phyloP scores from a whole-genome alignment of 2,113 vertebrate genomes.

The Lota lota region DNA sequence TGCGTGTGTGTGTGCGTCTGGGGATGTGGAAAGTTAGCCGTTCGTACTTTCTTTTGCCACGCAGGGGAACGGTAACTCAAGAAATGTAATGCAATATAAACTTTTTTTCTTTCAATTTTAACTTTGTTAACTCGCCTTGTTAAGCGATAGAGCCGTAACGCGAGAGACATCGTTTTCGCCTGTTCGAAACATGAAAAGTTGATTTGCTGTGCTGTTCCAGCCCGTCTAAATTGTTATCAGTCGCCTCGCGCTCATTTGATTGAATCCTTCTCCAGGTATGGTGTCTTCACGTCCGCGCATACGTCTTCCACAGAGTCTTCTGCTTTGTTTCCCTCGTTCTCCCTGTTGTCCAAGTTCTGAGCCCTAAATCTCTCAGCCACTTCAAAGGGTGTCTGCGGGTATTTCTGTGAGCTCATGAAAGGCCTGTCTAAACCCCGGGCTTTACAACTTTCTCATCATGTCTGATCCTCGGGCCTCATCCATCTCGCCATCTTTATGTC shows the following conservation, averaged over 20 bases:
- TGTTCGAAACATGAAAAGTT: no score
- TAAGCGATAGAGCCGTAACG: no score
- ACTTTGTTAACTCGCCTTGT: no score
- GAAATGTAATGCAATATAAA: no score
- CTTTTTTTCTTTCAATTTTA: no score
- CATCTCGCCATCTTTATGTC: slow-evolving; percentile 8
- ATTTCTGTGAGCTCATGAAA: slow-evolving; percentile 56
- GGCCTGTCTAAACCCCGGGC: slow-evolving; percentile 52
- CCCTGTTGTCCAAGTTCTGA: slow-evolving; percentile 50
- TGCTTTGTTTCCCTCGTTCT: background rate
- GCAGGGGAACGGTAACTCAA: no score
- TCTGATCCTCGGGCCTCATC: slow-evolving; percentile 27
- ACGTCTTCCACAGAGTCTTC: background rate
- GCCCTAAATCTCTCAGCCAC: slow-evolving; percentile 48
- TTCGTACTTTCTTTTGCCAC: no score
- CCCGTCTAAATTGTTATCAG: no score
- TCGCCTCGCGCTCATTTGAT: no score
- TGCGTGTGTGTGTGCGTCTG: slow-evolving; percentile 2
- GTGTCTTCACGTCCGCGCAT: background rate
- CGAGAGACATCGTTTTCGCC: no score
- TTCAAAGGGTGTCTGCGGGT: slow-evolving; percentile 57
- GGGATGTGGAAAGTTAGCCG: background rate
- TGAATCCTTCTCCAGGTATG: background rate
- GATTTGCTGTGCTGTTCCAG: no score
- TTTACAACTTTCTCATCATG: slow-evolving; percentile 48